These are phyloP conservation scores for Notiomystis cincta DNA, from an alignment of 2,113 vertebrate genomes.

Conservation along the genomic window DNA sequence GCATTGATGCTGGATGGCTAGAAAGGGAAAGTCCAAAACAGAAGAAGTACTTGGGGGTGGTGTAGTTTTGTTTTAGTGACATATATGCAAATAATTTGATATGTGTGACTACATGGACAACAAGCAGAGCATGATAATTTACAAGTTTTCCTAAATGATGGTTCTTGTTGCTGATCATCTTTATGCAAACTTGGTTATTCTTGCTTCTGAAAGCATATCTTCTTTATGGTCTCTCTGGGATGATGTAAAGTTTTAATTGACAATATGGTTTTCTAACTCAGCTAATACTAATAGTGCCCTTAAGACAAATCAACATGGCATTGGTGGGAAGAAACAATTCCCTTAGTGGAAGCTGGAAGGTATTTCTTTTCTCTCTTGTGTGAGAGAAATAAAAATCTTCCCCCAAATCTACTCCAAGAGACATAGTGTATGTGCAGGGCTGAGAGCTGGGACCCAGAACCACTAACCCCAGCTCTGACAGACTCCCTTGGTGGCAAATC, in stretches of 20 bases:
- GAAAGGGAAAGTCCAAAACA: not conserved
- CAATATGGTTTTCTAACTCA: not conserved
- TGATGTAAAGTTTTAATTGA: not conserved
- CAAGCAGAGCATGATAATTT: not conserved
- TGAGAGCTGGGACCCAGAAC: not conserved
- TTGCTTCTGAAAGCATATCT: not conserved
- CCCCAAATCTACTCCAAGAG: not conserved
- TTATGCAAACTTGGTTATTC: not conserved
- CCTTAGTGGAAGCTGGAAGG: not conserved
- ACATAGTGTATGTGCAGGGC: accelerated
- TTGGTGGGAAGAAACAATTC: not conserved
- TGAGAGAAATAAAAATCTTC: not conserved
- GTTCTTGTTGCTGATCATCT: not conserved
- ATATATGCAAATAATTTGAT: accelerated
- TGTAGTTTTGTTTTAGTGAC: accelerated
- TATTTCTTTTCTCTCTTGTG: not conserved
- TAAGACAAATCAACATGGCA: not conserved
- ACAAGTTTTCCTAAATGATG: not conserved
- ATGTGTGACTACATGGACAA: not conserved
- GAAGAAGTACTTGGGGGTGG: not conserved
- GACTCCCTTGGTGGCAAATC: not conserved
- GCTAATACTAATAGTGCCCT: not conserved
- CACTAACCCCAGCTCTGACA: not conserved
- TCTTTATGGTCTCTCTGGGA: not conserved
- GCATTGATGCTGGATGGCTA: not conserved